These are phyloP conservation scores for Panagrolaimus sp. DNA, from an alignment of 1,140 invertebrate species.

Conservation along the genomic window DNA sequence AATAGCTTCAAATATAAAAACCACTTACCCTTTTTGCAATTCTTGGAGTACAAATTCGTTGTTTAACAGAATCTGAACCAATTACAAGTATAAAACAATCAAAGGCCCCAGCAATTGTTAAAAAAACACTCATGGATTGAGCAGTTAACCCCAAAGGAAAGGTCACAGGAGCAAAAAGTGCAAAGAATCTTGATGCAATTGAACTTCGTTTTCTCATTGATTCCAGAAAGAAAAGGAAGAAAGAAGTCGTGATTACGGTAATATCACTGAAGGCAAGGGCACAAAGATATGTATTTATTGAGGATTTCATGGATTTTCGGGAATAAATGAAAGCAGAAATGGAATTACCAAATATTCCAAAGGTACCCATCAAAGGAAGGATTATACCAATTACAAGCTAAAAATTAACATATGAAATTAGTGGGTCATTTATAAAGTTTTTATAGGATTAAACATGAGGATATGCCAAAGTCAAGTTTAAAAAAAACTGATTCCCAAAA, in stretches of 20 bases:
- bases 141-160: neutral
- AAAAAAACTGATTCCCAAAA: no score
- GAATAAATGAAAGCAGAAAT: conserved; percentile 40
- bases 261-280: conserved; percentile 20
- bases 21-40: no score
- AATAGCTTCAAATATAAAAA: no score
- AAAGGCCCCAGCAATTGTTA: neutral
- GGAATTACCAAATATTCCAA: conserved; percentile 38
- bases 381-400: conserved; percentile 31
- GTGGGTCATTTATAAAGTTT: neutral
- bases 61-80: neutral
- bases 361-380: conserved; percentile 36
- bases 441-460: neutral
- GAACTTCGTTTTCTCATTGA: conserved; percentile 37
- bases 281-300: conserved; percentile 3
- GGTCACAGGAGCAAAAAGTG: conserved; percentile 19
- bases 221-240: conserved; percentile 43
- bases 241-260: conserved; percentile 36
- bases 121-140: neutral
- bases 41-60: no score
- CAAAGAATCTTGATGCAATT: conserved; percentile 32
- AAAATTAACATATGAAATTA: neutral
- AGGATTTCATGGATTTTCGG: conserved; percentile 2
- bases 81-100: conserved; percentile 11
- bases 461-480: no score